phyloP scores from a whole-genome alignment of 2,888 invertebrate genomes.

The Meganola albula region DNA sequence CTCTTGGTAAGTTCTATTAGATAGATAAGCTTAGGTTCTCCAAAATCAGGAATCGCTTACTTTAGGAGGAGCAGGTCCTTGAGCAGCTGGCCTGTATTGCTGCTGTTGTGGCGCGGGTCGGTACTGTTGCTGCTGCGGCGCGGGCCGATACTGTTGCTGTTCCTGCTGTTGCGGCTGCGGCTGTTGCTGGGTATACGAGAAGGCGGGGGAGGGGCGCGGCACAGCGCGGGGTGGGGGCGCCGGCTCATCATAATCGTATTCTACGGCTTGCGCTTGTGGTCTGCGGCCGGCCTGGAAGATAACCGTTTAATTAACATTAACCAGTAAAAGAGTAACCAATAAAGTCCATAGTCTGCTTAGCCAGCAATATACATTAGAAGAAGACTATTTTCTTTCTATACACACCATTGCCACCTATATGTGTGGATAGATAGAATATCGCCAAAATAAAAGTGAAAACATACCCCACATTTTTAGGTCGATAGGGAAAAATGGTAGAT shows the following conservation, averaged over 20 bases:
- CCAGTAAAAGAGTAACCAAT: too few species aligned
- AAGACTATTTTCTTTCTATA: too few species aligned
- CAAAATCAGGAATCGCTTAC: constrained; percentile 33
- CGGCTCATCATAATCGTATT: constrained; percentile 62
- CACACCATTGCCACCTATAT: too few species aligned
- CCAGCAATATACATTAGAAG: too few species aligned
- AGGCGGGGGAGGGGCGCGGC: constrained; percentile 37
- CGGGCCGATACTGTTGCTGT: constrained; percentile 37
- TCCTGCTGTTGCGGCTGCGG: constrained; percentile 35
- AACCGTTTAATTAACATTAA: too few species aligned
- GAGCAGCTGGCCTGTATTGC: constrained; percentile 38
- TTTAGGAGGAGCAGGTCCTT: constrained; percentile 53
- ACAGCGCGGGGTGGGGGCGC: constrained; percentile 41
- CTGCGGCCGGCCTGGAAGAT: neutral
- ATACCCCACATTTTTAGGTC: too few species aligned
- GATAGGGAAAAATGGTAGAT: too few species aligned
- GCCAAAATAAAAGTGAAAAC: too few species aligned
- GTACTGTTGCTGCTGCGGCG: constrained; percentile 39
- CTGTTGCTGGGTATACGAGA: constrained; percentile 19
- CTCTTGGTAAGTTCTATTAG: too few species aligned
- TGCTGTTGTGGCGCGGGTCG: constrained; percentile 40
- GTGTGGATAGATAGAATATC: too few species aligned
- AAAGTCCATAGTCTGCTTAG: too few species aligned
- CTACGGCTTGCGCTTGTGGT: constrained; percentile 31
- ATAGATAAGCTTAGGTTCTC: too few species aligned